Evolutionary conservation across 1,140 invertebrate species (phyloP).

Genomic region (Caerostris darwini): DNA sequence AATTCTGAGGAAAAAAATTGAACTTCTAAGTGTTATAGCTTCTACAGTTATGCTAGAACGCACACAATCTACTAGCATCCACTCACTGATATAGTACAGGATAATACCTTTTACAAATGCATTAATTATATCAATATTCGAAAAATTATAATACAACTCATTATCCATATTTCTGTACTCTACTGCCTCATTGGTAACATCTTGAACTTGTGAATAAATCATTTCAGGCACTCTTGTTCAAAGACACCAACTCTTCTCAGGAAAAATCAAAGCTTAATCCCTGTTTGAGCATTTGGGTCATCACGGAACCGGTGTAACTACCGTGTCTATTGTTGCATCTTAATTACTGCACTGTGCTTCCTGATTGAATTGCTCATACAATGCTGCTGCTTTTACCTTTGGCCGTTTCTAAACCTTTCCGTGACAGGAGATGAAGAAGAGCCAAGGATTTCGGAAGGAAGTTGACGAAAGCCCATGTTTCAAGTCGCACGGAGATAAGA

Average conservation of each 20-base stretch:
- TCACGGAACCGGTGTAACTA: slow-evolving; percentile 19
- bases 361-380: slow-evolving; percentile 57
- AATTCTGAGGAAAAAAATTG: too few species aligned
- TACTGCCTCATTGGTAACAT: too few species aligned
- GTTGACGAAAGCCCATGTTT: neutral
- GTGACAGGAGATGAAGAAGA: slow-evolving; percentile 22
- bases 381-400: neutral
- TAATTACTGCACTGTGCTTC: slow-evolving; percentile 52
- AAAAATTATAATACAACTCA: too few species aligned
- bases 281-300: slow-evolving; percentile 53
- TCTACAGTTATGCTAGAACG: too few species aligned
- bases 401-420: slow-evolving; percentile 30
- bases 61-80: too few species aligned
- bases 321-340: slow-evolving; percentile 43
- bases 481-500: neutral
- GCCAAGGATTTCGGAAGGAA: slow-evolving; percentile 2
- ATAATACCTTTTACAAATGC: too few species aligned
- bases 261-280: slow-evolving; percentile 20
- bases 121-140: too few species aligned
- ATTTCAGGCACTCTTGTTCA: neutral
- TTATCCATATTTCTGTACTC: too few species aligned
- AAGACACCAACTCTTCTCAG: neutral
- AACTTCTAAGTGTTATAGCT: too few species aligned
- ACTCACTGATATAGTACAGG: too few species aligned
- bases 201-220: neutral